A percentile compares a stretch with the other conserved stretches of the same genome.
phyloP scores from a whole-genome alignment of 2,113 vertebrate genomes.

The Leuciscus idus region DNA sequence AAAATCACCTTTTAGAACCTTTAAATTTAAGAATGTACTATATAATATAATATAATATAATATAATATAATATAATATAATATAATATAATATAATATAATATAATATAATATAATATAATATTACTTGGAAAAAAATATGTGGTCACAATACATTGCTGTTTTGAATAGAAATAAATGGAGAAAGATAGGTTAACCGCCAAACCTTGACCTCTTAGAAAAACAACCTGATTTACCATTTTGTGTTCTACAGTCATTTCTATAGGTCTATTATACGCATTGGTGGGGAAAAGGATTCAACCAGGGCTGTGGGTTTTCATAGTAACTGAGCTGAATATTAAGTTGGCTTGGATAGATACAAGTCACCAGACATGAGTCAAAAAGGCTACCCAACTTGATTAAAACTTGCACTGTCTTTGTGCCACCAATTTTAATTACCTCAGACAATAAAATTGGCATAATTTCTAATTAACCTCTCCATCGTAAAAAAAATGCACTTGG shows the following conservation, averaged over 20 bases:
- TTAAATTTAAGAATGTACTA: too few species aligned
- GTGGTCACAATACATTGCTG: background rate
- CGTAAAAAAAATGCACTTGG: background rate
- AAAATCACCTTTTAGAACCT: too few species aligned
- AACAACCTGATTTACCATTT: background rate
- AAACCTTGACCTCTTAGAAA: background rate
- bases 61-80: too few species aligned
- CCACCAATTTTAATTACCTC: slow-evolving; percentile 66
- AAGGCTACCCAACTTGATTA: slow-evolving; percentile 43
- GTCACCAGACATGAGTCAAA: slow-evolving; percentile 10
- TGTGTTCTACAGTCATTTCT: background rate
- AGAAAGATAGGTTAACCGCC: background rate
- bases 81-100: too few species aligned
- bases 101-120: too few species aligned
- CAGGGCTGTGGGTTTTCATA: background rate
- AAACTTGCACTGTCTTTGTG: slow-evolving; percentile 52
- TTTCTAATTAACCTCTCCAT: slow-evolving; percentile 51
- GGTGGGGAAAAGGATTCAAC: background rate
- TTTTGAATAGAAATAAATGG: background rate
- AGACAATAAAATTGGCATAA: slow-evolving; percentile 55
- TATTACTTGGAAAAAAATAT: too few species aligned
- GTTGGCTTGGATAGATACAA: background rate
- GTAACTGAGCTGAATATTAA: slow-evolving; percentile 30
- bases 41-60: too few species aligned
- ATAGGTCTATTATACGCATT: background rate